Conservation (phyloP, 2,888 invertebrate genomes). For the Endotricha flammealis region DNA sequence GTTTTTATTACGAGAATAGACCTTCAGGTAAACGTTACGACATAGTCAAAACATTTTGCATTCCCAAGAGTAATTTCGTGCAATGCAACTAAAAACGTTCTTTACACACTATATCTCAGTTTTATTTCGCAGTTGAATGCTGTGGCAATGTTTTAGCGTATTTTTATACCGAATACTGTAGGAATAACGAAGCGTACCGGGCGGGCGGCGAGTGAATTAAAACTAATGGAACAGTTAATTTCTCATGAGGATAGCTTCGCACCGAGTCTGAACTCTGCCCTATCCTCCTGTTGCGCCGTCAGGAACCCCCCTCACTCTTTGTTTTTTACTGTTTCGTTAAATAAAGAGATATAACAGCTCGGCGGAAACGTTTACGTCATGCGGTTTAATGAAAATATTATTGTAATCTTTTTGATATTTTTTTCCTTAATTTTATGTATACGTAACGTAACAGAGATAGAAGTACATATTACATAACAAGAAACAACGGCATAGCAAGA, state of each 20-base stretch:
- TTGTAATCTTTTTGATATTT: too few species aligned
- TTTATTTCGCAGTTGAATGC: conserved; percentile 46
- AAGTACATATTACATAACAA: background rate
- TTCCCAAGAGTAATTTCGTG: too few species aligned
- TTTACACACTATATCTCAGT: conserved; percentile 41
- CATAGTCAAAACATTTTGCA: too few species aligned
- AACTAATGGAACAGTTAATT: conserved; percentile 77
- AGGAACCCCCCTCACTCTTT: conserved; percentile 3
- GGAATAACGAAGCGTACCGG: conserved; percentile 60
- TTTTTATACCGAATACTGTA: conserved; percentile 61
- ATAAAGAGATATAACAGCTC: background rate
- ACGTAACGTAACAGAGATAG: background rate
- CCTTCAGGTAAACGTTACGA: too few species aligned
- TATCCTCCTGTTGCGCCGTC: conserved; percentile 1
- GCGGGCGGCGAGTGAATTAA: conserved; percentile 69
- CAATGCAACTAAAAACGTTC: conserved; percentile 26
- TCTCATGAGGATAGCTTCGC: conserved; percentile 70
- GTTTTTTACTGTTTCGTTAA: conserved; percentile 6
- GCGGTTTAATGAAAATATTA: background rate
- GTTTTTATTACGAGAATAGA: too few species aligned
- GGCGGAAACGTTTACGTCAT: background rate
- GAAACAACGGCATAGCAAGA: too few species aligned
- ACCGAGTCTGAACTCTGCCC: conserved; percentile 8
- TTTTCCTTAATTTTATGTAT: too few species aligned
- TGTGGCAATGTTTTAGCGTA: conserved; percentile 50